phyloP scores from a whole-genome alignment of 2,888 invertebrate genomes.

The Agriopis marginaria region DNA sequence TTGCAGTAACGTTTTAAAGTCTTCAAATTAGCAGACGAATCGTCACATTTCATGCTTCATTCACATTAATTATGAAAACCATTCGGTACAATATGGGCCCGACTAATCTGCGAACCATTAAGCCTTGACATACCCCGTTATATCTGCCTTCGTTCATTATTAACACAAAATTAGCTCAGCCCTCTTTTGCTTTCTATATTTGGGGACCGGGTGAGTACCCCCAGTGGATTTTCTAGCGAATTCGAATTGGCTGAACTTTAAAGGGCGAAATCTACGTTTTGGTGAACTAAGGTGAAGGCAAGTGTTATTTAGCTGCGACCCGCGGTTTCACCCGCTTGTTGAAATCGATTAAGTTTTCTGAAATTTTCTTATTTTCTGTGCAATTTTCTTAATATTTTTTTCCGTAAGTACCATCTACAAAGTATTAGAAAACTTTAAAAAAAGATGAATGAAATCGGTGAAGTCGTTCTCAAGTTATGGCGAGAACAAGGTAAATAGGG shows the following conservation, averaged over 20 bases:
- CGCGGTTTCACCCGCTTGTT: too few species aligned
- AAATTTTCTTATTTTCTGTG: too few species aligned
- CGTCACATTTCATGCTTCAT: background rate
- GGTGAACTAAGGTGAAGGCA: background rate
- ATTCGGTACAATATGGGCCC: background rate
- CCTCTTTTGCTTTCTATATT: conserved; percentile 17
- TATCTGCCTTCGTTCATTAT: conserved; percentile 22
- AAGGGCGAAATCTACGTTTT: background rate
- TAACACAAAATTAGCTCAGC: conserved; percentile 12
- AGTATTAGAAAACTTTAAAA: too few species aligned
- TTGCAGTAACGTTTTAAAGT: too few species aligned
- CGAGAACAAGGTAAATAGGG: too few species aligned
- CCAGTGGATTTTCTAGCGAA: background rate
- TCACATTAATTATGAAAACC: background rate
- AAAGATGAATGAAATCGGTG: too few species aligned
- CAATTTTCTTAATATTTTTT: too few species aligned
- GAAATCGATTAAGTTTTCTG: too few species aligned
- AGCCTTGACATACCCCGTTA: conserved; percentile 13
- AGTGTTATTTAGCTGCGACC: too few species aligned
- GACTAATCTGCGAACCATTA: conserved; percentile 12
- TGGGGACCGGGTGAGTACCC: conserved; percentile 8
- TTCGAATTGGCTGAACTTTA: conserved; percentile 7
- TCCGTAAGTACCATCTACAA: too few species aligned
- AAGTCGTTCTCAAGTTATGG: too few species aligned
- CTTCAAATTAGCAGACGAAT: too few species aligned